Percentiles rank a stretch among this genome's conserved stretches.
phyloP scores from a whole-genome alignment of 1,140 invertebrate genomes.

The Tribolium castaneum region DNA sequence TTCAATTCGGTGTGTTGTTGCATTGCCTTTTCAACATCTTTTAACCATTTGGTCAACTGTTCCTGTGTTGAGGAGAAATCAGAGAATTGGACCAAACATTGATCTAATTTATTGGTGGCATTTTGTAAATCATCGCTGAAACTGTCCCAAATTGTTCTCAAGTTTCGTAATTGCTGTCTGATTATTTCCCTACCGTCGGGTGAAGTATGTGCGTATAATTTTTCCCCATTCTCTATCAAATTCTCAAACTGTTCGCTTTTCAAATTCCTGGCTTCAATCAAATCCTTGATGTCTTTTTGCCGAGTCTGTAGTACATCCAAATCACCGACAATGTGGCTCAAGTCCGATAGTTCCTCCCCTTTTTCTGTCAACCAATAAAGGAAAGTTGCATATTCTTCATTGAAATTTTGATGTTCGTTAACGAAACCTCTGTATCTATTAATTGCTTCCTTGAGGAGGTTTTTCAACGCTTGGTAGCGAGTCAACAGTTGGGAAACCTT shows the following conservation, averaged over 20 bases:
- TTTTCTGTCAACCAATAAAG: slow-evolving; percentile 79
- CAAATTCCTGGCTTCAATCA: slow-evolving; percentile 83
- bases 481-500: slow-evolving; percentile 84
- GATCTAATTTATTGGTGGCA: slow-evolving; percentile 84
- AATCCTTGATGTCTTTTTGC: slow-evolving; percentile 83
- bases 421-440: slow-evolving; percentile 85
- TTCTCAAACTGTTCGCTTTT: slow-evolving; percentile 87
- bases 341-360: slow-evolving; percentile 77
- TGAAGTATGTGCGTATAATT: slow-evolving; percentile 91
- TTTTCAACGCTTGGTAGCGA: slow-evolving; percentile 87
- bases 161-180: slow-evolving; percentile 85
- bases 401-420: slow-evolving; percentile 86
- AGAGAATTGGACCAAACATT: slow-evolving; percentile 89
- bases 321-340: slow-evolving; percentile 90
- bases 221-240: slow-evolving; percentile 89
- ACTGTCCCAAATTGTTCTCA: slow-evolving; percentile 88
- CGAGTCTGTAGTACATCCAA: slow-evolving; percentile 85
- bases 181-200: slow-evolving; percentile 93
- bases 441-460: slow-evolving; percentile 82
- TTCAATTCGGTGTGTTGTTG: slow-evolving; percentile 91
- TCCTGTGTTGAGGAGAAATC: slow-evolving; percentile 90
- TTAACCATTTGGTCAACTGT: slow-evolving; percentile 91
- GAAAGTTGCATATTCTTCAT: slow-evolving; percentile 81
- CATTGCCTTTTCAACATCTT: slow-evolving; percentile 91
- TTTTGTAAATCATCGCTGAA: slow-evolving; percentile 86